Evolutionary conservation across 2,888 invertebrate genomes (phyloP).

Genomic region (Piscicola geometra): DNA sequence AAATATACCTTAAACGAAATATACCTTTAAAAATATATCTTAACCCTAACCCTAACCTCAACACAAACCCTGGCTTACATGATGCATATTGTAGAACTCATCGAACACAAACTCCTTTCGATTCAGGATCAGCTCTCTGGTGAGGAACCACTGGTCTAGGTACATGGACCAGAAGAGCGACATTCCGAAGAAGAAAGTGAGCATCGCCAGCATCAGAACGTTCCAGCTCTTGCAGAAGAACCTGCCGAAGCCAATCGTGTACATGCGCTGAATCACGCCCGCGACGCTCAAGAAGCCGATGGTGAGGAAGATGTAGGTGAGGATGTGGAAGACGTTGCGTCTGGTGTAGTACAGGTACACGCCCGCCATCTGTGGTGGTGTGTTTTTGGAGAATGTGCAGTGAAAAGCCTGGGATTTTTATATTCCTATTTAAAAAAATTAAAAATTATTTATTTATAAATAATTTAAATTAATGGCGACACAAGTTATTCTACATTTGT

Average conservation of each 20-base stretch:
- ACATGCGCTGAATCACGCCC: conserved; percentile 15
- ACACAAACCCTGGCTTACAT: too few relatives aligned
- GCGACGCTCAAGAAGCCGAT: conserved; percentile 8
- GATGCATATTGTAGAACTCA: conserved; percentile 27
- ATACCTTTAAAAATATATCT: too few relatives aligned
- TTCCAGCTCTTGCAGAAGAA: conserved; percentile 33
- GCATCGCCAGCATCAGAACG: conserved; percentile 5
- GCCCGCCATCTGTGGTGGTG: conserved; percentile 2
- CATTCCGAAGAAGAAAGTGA: conserved; percentile 14
- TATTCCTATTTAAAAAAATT: too few relatives aligned
- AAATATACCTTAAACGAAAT: too few relatives aligned
- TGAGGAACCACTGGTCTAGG: conserved; percentile 14
- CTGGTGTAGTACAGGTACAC: conserved; percentile 2
- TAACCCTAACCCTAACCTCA: too few relatives aligned
- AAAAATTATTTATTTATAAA: too few relatives aligned
- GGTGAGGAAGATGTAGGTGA: conserved; percentile 18
- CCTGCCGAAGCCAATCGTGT: conserved; percentile 17
- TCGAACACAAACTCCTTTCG: conserved; percentile 14
- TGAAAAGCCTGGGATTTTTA: too few relatives aligned
- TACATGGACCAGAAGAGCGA: conserved; percentile 21
- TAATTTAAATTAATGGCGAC: too few relatives aligned
- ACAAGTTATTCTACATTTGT: too few relatives aligned
- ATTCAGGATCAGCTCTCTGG: conserved; percentile 14
- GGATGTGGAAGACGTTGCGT: not conserved
- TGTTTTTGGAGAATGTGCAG: too few relatives aligned